Evolutionary conservation across 2,113 vertebrate species (phyloP).

Genomic region (Pelusios castaneus): DNA sequence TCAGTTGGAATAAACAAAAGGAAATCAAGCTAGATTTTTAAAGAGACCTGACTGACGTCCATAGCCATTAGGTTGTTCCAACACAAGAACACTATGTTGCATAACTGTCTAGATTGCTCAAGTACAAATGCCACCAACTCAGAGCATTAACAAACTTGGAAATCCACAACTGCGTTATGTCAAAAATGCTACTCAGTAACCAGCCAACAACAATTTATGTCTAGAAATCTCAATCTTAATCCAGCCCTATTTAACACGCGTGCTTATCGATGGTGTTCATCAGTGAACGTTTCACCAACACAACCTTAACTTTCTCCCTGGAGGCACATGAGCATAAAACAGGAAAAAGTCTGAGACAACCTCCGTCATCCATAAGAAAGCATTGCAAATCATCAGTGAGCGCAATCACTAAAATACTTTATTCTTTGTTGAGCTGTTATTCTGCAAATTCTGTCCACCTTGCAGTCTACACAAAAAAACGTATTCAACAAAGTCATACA

Average conservation of each 20-base stretch:
- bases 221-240: conserved; percentile 2
- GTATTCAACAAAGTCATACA: neutral
- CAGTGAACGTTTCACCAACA: conserved; percentile 1
- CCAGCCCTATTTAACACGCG: neutral
- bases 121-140: conserved; percentile 13
- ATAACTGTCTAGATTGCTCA: neutral
- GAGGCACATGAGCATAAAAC: fast-evolving
- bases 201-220: neutral
- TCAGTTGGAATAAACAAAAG: conserved; percentile 15
- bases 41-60: conserved; percentile 1
- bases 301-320: conserved; percentile 1
- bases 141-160: fast-evolving
- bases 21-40: conserved; percentile 18
- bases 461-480: conserved; percentile 14
- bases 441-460: conserved; percentile 8
- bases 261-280: neutral
- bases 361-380: neutral
- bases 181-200: neutral
- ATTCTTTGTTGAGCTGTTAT: neutral
- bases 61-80: conserved; percentile 20
- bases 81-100: neutral
- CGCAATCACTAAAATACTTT: conserved; percentile 16
- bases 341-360: neutral
- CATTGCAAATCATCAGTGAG: neutral
- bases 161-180: neutral